Conservation (phyloP, 2,888 invertebrate genomes). For the Tachina grossa region DNA sequence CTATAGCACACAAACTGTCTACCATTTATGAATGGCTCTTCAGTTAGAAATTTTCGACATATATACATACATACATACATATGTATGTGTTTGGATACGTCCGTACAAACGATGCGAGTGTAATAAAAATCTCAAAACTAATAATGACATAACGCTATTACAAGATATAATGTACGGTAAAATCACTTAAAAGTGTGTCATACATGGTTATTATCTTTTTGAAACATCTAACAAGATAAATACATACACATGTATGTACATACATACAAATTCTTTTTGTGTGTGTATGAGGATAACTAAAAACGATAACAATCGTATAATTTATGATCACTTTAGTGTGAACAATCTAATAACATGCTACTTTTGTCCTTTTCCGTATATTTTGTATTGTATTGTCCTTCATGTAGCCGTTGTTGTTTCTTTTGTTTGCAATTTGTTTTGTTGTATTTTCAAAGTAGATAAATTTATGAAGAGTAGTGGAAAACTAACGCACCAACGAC, state of each 20-base stretch:
- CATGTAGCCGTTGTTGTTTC: not conserved
- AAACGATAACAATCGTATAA: constrained; percentile 59
- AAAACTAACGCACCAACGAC: constrained; percentile 5
- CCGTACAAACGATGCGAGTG: not conserved
- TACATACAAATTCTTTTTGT: no score
- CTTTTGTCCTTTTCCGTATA: constrained; percentile 31
- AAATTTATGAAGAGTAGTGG: constrained; percentile 3
- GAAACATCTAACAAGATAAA: constrained; percentile 44
- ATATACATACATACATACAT: not conserved
- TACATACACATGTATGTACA: not conserved
- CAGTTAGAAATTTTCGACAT: not conserved
- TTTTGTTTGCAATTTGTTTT: constrained; percentile 28
- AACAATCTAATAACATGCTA: constrained; percentile 60
- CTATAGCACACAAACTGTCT: not conserved
- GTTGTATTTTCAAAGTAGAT: constrained; percentile 17
- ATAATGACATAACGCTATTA: constrained; percentile 65
- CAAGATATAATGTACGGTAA: constrained; percentile 44
- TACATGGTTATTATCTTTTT: constrained; percentile 62
- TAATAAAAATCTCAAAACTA: constrained; percentile 50
- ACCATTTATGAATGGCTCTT: constrained; percentile 24
- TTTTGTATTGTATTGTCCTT: constrained; percentile 28
- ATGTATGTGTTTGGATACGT: not conserved
- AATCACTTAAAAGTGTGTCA: constrained; percentile 65
- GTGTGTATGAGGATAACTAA: constrained; percentile 30
- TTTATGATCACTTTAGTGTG: constrained; percentile 66